Percentiles rank a stretch among this genome's conserved stretches.
phyloP scores from a whole-genome alignment of 2,797 vertebrate genomes.

The Gymnocypris eckloni region DNA sequence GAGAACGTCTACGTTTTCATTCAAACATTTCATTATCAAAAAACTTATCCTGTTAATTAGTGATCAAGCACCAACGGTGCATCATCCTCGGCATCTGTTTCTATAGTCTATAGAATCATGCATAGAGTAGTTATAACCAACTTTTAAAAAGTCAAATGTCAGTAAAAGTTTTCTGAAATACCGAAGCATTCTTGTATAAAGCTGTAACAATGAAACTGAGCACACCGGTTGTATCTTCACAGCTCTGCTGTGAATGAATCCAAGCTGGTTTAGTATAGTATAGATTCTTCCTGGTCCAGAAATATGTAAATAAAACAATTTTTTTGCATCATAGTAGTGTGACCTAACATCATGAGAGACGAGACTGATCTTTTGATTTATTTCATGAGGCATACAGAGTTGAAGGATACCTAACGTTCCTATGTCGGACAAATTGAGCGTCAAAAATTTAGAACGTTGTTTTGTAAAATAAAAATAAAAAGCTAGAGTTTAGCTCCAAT shows the following conservation, averaged over 20 bases:
- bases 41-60: not conserved
- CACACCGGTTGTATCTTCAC: not conserved
- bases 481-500: no score
- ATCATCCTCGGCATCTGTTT: not conserved
- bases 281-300: not conserved
- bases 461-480: not conserved
- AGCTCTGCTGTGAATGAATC: not conserved
- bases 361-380: not conserved
- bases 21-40: not conserved
- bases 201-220: not conserved
- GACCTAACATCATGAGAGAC: not conserved
- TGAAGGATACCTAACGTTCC: no score
- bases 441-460: not conserved
- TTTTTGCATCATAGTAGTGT: no score
- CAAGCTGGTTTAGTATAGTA: not conserved
- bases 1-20: conserved; percentile 47
- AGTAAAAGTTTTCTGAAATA: not conserved
- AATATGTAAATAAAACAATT: not conserved
- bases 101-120: not conserved
- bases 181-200: not conserved
- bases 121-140: not conserved
- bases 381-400: no score
- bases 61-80: not conserved
- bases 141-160: no score
- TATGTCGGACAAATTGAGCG: not conserved